Conservation (phyloP, 2,797 vertebrate genomes). For the Chaunax sp. region DNA sequence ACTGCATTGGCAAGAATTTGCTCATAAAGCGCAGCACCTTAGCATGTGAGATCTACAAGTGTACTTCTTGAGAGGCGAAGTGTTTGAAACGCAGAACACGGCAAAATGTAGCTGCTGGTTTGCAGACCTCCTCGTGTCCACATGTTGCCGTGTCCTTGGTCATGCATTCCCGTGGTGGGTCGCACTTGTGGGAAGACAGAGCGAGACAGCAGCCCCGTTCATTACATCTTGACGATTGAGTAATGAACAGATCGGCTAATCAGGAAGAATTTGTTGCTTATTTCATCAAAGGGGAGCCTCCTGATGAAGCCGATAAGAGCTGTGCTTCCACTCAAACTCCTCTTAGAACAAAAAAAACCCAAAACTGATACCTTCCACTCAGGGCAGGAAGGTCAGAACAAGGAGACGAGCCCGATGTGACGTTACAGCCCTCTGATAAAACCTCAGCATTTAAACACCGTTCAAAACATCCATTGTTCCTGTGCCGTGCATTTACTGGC, state of each 20-base stretch:
- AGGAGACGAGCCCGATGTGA: constrained; percentile 1
- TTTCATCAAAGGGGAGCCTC: background rate
- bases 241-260: background rate
- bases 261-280: background rate
- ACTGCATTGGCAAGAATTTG: background rate
- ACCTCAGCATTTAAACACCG: constrained; percentile 13
- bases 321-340: background rate
- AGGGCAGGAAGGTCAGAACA: constrained; percentile 6
- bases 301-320: background rate
- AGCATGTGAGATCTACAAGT: background rate
- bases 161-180: too few species aligned
- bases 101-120: background rate
- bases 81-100: background rate
- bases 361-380: background rate
- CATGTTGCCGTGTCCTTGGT: too few species aligned
- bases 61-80: background rate
- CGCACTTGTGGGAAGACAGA: too few species aligned
- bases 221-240: background rate
- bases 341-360: background rate
- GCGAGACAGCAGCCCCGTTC: too few species aligned
- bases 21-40: background rate
- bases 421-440: constrained; percentile 26
- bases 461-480: constrained; percentile 50
- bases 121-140: too few species aligned
- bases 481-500: constrained; percentile 32